Conservation (phyloP, 2,888 invertebrate genomes). For the Villa cingulata region DNA sequence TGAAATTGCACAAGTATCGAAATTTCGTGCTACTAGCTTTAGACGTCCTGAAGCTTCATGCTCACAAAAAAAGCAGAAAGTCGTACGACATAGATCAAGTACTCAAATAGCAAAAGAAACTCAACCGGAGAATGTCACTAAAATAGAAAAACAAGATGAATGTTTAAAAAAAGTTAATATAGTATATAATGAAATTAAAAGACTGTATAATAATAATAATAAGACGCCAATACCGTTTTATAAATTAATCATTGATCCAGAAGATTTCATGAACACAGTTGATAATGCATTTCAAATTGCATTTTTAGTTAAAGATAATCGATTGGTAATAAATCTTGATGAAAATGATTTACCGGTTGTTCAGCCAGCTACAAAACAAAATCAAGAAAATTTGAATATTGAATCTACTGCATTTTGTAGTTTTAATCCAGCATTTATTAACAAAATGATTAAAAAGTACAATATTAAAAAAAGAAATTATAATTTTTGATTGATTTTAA, state of each 20-base stretch:
- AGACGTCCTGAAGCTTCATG: too few relatives aligned
- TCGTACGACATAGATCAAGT: constrained; percentile 29
- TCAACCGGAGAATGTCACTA: constrained; percentile 35
- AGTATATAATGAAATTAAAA: constrained; percentile 27
- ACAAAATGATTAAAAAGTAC: too few relatives aligned
- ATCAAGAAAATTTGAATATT: too few relatives aligned
- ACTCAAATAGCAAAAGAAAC: constrained; percentile 22
- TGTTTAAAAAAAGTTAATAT: constrained; percentile 42
- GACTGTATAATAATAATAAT: constrained; percentile 28
- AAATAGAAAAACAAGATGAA: constrained; percentile 38
- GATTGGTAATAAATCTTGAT: constrained; percentile 36
- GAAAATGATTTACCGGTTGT: constrained; percentile 23
- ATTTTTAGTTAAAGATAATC: constrained; percentile 44
- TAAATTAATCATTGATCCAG: constrained; percentile 41
- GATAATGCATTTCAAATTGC: constrained; percentile 47
- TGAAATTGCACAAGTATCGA: constrained; percentile 16
- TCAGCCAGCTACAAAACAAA: constrained; percentile 15
- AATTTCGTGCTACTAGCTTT: too few relatives aligned
- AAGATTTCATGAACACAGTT: constrained; percentile 41
- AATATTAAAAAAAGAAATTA: too few relatives aligned
- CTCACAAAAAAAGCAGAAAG: constrained; percentile 14
- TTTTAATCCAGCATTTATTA: too few relatives aligned
- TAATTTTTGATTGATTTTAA: too few relatives aligned
- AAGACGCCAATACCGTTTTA: constrained; percentile 41
- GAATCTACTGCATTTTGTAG: too few relatives aligned